phyloP scores from a whole-genome alignment of 64 coral and sea anemone species.

The Stichodactyla mertensii region DNA sequence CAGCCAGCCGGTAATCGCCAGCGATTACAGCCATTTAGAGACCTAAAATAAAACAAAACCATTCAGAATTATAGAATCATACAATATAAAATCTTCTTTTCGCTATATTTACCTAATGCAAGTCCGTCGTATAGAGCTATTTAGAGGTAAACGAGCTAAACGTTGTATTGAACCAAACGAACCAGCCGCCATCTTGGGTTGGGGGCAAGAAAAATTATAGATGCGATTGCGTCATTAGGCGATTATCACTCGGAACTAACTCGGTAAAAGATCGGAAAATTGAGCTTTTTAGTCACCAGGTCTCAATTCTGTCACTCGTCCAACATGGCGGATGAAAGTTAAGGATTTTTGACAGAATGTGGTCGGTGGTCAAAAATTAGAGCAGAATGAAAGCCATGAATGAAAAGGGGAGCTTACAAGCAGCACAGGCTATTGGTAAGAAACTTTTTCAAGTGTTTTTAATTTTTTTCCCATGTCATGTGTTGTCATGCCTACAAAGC shows the following conservation, averaged over 20 bases:
- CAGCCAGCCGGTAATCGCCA: not conserved
- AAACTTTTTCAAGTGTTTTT: not conserved
- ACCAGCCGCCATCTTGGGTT: constrained; percentile 28
- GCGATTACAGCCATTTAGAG: not conserved
- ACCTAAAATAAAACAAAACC: not conserved
- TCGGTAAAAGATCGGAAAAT: not conserved
- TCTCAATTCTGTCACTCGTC: constrained; percentile 15
- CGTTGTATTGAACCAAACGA: not conserved
- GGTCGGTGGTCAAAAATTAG: not conserved
- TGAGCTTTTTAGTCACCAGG: constrained; percentile 27
- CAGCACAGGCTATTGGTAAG: constrained; percentile 44
- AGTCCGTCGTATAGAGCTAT: not conserved
- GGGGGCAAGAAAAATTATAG: too few relatives aligned
- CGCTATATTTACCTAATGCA: not conserved
- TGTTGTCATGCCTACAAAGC: too few relatives aligned
- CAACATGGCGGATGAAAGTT: constrained; percentile 67
- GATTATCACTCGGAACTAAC: constrained; percentile 37
- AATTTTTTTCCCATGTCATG: not conserved
- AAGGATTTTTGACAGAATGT: not conserved
- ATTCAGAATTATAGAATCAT: not conserved
- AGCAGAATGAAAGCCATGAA: not conserved
- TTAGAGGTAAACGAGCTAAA: constrained; percentile 11
- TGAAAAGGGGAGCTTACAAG: not conserved
- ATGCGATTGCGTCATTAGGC: constrained; percentile 37
- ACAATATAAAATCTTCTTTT: not conserved